Evolutionary conservation across 2,888 invertebrate species (phyloP), one percentile per base, ranked within the genome.

Genomic region (Morpho deidamia): DNA sequence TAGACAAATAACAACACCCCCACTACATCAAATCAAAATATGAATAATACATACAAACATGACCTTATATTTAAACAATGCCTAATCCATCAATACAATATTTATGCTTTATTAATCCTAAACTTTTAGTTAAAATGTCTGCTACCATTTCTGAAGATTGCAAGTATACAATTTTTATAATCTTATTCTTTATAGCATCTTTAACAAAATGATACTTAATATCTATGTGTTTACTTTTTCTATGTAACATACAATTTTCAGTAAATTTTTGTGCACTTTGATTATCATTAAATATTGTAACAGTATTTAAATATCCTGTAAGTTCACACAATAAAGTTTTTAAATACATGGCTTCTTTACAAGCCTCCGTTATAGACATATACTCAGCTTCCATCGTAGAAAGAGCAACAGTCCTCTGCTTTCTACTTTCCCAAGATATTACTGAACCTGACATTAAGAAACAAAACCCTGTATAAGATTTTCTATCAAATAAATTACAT

Each of bases 271-370:
- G 49, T 37, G 58, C 58, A 55, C 49, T 53, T 23, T 49, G 55
- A 37, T 53, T 58, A 40, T 58, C 58, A 49, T 58, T 45, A 63
- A 57, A 56, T 53, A 56, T 62, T 55, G 59, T 41, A 49, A 56
- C 50, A 40, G 40, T 40, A 11, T 12, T 40, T 40, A 59, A 14
- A 58, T 57, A 34, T 53, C 5, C n/a, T n/a, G n/a, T n/a, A n/a
- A 41, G n/a, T 11, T 41, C 41, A 4, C 8, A 11, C 41, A 41
- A 11, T 11, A 41, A 41, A 11, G 8, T 11, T 11, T 8, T n/a
- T 41, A 41, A 11, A 11, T 41, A 41, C 8, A 41, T 11, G 2
- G 41, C 41, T 14, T 14, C 41, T 41, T 11, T 41, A 41, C 41
- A 41, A 7, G 41, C 41, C 11, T 42, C 42, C 9, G 42, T 5